phyloP scores from a whole-genome alignment of 2,113 vertebrate species.

The Girardinichthys multiradiatus region DNA sequence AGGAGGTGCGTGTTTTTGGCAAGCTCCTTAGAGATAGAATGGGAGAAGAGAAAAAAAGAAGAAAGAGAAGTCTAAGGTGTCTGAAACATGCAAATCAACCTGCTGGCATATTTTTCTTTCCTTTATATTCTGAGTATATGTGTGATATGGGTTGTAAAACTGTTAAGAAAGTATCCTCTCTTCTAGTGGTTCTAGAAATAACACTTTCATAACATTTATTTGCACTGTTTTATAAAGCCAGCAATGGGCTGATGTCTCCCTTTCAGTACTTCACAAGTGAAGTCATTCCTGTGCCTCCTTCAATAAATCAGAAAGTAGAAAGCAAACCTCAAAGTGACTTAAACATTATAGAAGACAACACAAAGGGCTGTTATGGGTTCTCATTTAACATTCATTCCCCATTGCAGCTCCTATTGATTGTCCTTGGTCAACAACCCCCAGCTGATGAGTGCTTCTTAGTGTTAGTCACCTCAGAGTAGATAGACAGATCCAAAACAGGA shows the following conservation, averaged over 20 bases:
- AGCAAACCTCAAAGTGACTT: slow-evolving; percentile 28
- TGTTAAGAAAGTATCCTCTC: neutral
- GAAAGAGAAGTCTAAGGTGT: neutral
- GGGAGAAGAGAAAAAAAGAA: neutral
- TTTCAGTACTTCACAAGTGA: neutral
- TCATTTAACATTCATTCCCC: slow-evolving; percentile 29
- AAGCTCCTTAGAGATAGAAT: neutral
- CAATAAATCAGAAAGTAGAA: neutral
- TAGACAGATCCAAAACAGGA: neutral
- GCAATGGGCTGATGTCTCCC: neutral
- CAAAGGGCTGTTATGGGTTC: neutral
- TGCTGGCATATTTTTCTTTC: neutral
- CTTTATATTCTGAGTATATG: neutral
- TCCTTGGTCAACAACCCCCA: slow-evolving; percentile 37
- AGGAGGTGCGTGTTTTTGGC: slow-evolving; percentile 16
- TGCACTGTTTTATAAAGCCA: neutral
- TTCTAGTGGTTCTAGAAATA: neutral
- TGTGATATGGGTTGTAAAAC: neutral
- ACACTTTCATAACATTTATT: neutral
- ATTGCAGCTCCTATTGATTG: slow-evolving; percentile 44
- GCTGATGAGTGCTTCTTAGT: slow-evolving; percentile 21
- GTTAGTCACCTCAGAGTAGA: slow-evolving; percentile 2
- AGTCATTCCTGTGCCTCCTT: neutral
- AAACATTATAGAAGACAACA: slow-evolving; percentile 29
- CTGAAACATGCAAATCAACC: neutral